Evolutionary conservation across 2,888 invertebrate species (phyloP).

Genomic region (Cephus pygmeus): DNA sequence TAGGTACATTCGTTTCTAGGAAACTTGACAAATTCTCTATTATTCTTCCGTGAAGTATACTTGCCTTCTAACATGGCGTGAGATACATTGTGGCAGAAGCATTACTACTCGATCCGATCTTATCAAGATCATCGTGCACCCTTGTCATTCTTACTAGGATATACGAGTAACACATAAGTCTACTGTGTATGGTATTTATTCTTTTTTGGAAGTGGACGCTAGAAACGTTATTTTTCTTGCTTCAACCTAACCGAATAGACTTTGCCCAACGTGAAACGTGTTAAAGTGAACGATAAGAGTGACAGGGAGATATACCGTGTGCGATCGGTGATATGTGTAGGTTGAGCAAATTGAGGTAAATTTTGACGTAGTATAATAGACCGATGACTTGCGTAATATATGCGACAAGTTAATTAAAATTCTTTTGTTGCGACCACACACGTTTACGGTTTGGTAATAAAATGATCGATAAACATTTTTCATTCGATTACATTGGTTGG

Average conservation of each 20-base stretch:
- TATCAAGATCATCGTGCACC: neutral
- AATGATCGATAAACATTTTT: neutral
- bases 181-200: neutral
- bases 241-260: neutral
- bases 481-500: neutral
- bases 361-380: neutral
- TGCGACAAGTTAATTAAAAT: neutral
- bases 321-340: neutral
- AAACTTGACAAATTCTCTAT: neutral
- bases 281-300: neutral
- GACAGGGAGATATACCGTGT: neutral
- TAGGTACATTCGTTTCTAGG: neutral
- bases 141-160: neutral
- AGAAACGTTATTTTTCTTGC: neutral
- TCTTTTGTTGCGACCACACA: neutral
- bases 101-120: neutral
- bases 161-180: neutral
- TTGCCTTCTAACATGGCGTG: neutral
- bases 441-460: neutral
- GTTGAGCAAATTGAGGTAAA: neutral
- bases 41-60: neutral
- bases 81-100: neutral
- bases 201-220: neutral
- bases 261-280: neutral
- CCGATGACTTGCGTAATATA: neutral